Evolutionary conservation across 2,797 vertebrate species (phyloP), one percentile per base, ranked within the genome.

Genomic region (Gadopsis bispinosus): DNA sequence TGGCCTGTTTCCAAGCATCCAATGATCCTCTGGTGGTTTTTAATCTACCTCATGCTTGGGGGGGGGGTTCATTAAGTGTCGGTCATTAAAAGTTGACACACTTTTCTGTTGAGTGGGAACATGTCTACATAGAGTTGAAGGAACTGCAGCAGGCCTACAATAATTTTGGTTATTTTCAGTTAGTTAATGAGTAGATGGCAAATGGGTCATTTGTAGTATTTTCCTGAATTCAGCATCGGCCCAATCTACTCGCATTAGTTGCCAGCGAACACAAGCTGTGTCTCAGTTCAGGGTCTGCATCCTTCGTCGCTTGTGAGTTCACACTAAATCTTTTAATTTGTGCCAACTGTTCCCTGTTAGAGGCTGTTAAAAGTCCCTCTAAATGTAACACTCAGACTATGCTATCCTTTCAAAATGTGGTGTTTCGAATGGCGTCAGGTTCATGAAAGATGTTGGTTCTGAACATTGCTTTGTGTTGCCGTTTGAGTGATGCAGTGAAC

Each of bases 1-100:
- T 64, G 7, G 39, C 26, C 31, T 20, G 77, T 76, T 73, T 39
- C 81, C 53, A 58, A 54, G 72, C 76, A 83, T 72, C 81, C 59
- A 79, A 83, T 79, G 73, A 64, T 55, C 72, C 62, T 75, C 7
- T 41, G 35, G 71, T 69, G 62, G 1, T n/a, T 41, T 70, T 45
- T 61, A 79, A 75, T 68, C 50, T 62, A 61, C 56, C 60, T 69
- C 54, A 47, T 31, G 47, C 59, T 68, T 7, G 33, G 33, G 33
- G 0, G 47, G 64, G 41, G 33, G 29, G 37, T 33, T 43, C 35
- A 45, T 50, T 37, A 53, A 48, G 56, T 14, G 31, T 48, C 31
- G 47, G 67, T 62, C 37, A 76, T 76, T 76, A 62, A 72, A 76
- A 67, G 73, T 62, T 69, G 56, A 50, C 26, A 26, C 59, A 50